phyloP scores from a whole-genome alignment of 2,888 invertebrate genomes.

The Erebia epiphron region DNA sequence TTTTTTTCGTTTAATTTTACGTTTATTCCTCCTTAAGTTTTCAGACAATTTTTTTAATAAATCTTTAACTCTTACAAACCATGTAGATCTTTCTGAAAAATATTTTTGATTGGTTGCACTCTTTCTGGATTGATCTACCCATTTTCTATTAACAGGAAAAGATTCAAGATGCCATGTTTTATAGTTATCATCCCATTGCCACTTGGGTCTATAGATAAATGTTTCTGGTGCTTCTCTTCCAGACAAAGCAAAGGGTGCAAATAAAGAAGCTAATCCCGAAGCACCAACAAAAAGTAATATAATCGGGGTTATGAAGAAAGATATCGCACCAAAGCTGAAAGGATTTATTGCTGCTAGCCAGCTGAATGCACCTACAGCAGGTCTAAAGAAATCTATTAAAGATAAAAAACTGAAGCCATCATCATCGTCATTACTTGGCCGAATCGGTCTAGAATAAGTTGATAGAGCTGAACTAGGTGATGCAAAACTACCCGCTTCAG shows the following conservation, averaged over 20 bases:
- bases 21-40: conserved; percentile 46
- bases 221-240: conserved; percentile 70
- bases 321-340: conserved; percentile 82
- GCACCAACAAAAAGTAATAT: conserved; percentile 84
- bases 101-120: conserved; percentile 46
- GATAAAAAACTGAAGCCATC: conserved; percentile 78
- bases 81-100: conserved; percentile 45
- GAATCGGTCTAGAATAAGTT: conserved; percentile 57
- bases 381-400: conserved; percentile 72
- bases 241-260: conserved; percentile 85
- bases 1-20: conserved; percentile 64
- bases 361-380: conserved; percentile 76
- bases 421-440: conserved; percentile 61
- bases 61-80: conserved; percentile 57
- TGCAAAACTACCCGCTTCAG: conserved; percentile 52
- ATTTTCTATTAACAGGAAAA: conserved; percentile 61
- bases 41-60: conserved; percentile 55
- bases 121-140: conserved; percentile 46
- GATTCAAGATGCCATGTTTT: conserved; percentile 79
- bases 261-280: conserved; percentile 83
- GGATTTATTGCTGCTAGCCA: conserved; percentile 83
- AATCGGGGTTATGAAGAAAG: conserved; percentile 85
- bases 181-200: conserved; percentile 83
- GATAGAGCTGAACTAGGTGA: conserved; percentile 58
- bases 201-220: conserved; percentile 72